Evolutionary conservation across 2,113 vertebrate genomes (phyloP).

Genomic region (Sturnus vulgaris): DNA sequence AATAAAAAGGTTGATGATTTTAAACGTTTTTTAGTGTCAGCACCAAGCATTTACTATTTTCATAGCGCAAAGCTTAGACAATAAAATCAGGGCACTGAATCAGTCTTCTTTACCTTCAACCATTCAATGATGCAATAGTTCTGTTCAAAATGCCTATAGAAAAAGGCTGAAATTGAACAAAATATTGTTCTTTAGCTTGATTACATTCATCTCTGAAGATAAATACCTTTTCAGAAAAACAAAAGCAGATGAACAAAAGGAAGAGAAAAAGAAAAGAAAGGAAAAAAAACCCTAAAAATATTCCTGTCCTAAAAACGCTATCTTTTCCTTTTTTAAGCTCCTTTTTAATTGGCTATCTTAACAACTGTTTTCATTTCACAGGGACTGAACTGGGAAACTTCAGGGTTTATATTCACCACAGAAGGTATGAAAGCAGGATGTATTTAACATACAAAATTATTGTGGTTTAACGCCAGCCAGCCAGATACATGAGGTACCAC

Average conservation of each 20-base stretch:
- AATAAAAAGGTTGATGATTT: background rate
- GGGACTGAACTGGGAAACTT: background rate
- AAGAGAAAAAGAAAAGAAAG: background rate
- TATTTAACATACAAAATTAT: background rate
- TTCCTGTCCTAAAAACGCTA: background rate
- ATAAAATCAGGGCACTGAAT: background rate
- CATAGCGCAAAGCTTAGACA: background rate
- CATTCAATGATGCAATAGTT: background rate
- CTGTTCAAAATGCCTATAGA: background rate
- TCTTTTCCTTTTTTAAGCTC: background rate
- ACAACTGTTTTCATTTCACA: background rate
- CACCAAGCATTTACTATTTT: background rate
- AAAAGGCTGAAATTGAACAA: background rate
- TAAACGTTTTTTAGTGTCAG: background rate
- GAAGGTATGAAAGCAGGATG: background rate
- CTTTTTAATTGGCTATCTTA: background rate
- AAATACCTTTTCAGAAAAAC: background rate
- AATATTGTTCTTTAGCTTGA: background rate
- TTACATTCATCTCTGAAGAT: background rate
- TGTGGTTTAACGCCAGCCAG: background rate
- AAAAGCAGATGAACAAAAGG: background rate
- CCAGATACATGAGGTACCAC: background rate
- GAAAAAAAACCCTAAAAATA: background rate
- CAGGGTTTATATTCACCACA: background rate
- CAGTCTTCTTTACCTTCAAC: background rate